These are phyloP conservation scores for Ceratina japonica DNA, from an alignment of 1,140 invertebrate species.

Conservation along the genomic window DNA sequence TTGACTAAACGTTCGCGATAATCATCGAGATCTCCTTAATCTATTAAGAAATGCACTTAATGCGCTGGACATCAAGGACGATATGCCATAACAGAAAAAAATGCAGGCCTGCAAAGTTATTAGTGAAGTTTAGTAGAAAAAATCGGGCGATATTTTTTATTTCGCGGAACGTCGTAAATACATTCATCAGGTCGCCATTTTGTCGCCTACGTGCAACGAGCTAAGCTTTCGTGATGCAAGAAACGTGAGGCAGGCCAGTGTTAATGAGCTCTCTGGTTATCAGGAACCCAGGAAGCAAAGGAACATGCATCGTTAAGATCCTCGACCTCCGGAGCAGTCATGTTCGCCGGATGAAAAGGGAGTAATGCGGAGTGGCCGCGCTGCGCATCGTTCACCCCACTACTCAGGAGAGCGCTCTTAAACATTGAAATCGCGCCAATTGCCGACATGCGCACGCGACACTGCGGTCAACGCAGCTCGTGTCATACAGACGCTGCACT, in stretches of 20 bases:
- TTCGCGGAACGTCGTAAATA: neutral
- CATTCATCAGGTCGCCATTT: constrained; percentile 11
- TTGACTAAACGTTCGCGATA: neutral
- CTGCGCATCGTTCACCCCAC: constrained; percentile 78
- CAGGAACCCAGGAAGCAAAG: constrained; percentile 62
- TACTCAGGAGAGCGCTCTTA: constrained; percentile 68
- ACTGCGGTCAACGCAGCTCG: neutral
- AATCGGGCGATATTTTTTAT: neutral
- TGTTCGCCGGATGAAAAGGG: constrained; percentile 77
- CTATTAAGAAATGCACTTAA: neutral
- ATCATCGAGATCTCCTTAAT: constrained; percentile 12
- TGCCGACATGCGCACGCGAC: constrained; percentile 60
- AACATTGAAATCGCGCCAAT: constrained; percentile 69
- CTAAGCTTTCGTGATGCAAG: neutral
- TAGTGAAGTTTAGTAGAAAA: neutral
- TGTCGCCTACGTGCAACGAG: neutral
- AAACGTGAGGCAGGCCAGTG: constrained; percentile 68
- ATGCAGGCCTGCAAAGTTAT: neutral
- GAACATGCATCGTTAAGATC: neutral
- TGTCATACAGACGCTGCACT: neutral
- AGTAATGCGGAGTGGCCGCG: constrained; percentile 79
- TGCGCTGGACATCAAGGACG: neutral
- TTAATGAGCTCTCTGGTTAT: constrained; percentile 61
- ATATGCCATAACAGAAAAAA: neutral
- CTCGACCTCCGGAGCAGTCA: constrained; percentile 64